Evolutionary conservation across 2,113 vertebrate species (phyloP).

Genomic region (Anguilla japonica): DNA sequence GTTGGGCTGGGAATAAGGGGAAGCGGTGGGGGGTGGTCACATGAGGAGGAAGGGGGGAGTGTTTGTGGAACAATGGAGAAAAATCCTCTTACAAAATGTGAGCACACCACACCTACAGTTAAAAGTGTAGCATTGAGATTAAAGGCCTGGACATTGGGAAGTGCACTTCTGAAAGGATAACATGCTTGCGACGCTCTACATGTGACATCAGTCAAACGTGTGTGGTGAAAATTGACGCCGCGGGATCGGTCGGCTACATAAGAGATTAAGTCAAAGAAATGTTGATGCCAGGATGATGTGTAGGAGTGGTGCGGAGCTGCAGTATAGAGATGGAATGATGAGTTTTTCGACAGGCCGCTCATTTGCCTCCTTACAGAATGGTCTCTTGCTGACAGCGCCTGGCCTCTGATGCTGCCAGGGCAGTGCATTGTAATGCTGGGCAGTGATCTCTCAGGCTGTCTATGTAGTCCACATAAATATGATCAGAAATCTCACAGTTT

Average conservation of each 20-base stretch:
- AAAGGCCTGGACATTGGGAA: not conserved
- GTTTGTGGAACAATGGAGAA: not conserved
- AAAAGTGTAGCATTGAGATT: not conserved
- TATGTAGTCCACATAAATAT: not conserved
- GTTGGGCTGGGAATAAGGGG: not conserved
- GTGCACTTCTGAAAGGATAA: not conserved
- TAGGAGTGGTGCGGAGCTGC: not conserved
- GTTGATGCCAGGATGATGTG: not conserved
- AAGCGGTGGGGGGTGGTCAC: not conserved
- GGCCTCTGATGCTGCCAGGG: not conserved
- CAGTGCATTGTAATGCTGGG: not conserved
- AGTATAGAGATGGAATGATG: not conserved
- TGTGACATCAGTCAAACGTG: not conserved
- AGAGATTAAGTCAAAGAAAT: not conserved
- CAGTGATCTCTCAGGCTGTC: not conserved
- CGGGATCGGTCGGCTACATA: not conserved
- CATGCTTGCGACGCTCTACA: not conserved
- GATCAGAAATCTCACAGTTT: not conserved
- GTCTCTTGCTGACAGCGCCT: not conserved
- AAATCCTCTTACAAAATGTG: not conserved
- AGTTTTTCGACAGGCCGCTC: not conserved
- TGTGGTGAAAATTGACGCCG: not conserved
- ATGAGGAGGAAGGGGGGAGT: not conserved
- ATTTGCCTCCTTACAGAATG: not conserved
- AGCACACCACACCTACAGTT: not conserved